A percentile compares a stretch with the other conserved stretches of the same genome.
Evolutionary conservation across 2,113 vertebrate species (phyloP).

Genomic region (Microcebus jonahi): DNA sequence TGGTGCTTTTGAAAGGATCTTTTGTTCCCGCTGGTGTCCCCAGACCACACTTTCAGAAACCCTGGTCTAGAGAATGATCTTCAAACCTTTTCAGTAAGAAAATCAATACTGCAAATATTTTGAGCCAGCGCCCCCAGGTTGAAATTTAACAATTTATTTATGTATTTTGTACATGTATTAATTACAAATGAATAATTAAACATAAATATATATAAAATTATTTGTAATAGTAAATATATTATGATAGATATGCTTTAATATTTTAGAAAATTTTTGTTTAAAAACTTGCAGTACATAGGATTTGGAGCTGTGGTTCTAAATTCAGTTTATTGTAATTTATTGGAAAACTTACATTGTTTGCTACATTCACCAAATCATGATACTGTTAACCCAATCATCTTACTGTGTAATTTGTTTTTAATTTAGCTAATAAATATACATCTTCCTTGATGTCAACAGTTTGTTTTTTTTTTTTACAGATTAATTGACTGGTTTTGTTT

Average conservation of each 20-base stretch:
- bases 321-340: not conserved
- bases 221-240: not conserved
- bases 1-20: not conserved
- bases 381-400: not conserved
- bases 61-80: not conserved
- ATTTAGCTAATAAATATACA: not conserved
- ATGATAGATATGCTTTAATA: not conserved
- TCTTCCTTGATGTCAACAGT: not conserved
- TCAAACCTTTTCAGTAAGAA: not conserved
- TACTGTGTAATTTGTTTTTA: not conserved
- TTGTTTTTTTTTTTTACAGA: not conserved
- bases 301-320: not conserved
- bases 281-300: not conserved
- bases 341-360: not conserved
- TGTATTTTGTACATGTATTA: not conserved
- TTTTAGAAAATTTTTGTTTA: not conserved
- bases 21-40: not conserved
- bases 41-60: not conserved
- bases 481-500: not conserved
- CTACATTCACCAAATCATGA: not conserved
- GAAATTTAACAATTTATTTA: not conserved
- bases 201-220: not conserved
- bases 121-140: not conserved
- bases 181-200: not conserved
- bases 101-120: not conserved